Conservation (phyloP, 2,113 vertebrate species). For the Rousettus leschenaultii region DNA sequence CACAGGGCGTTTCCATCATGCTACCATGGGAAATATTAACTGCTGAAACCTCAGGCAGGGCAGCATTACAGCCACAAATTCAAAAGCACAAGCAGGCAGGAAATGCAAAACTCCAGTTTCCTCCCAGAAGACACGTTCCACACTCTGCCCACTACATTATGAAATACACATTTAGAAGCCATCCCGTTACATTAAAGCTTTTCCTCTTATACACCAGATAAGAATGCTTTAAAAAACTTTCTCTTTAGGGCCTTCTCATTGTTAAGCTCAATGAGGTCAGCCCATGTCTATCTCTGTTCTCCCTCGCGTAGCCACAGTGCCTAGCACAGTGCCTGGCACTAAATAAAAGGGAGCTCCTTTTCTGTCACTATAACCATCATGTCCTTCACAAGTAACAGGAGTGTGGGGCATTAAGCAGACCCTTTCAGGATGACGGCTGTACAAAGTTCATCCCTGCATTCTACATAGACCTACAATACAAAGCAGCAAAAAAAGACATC, state of each 20-base stretch:
- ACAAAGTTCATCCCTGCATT: neutral
- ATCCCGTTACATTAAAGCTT: neutral
- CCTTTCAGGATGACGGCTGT: neutral
- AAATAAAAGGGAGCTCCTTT: neutral
- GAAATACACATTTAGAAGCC: slow-evolving; percentile 31
- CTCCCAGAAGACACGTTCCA: slow-evolving; percentile 24
- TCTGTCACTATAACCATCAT: neutral
- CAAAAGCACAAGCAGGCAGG: slow-evolving; percentile 49
- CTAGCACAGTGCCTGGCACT: neutral
- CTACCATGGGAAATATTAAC: slow-evolving; percentile 37
- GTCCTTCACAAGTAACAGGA: neutral
- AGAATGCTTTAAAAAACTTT: neutral
- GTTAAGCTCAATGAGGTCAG: neutral
- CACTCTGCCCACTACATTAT: neutral
- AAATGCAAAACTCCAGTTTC: slow-evolving; percentile 57
- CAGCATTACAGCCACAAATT: slow-evolving; percentile 18
- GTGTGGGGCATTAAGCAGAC: neutral
- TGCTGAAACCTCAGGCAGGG: slow-evolving; percentile 17
- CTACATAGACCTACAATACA: neutral
- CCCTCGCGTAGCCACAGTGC: neutral
- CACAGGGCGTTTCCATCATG: neutral
- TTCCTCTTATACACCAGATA: neutral
- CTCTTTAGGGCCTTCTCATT: neutral
- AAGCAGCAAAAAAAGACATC: neutral
- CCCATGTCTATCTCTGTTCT: neutral